Conservation (phyloP, 2,113 vertebrate genomes). For the Dolichallabes microphthalmus region DNA sequence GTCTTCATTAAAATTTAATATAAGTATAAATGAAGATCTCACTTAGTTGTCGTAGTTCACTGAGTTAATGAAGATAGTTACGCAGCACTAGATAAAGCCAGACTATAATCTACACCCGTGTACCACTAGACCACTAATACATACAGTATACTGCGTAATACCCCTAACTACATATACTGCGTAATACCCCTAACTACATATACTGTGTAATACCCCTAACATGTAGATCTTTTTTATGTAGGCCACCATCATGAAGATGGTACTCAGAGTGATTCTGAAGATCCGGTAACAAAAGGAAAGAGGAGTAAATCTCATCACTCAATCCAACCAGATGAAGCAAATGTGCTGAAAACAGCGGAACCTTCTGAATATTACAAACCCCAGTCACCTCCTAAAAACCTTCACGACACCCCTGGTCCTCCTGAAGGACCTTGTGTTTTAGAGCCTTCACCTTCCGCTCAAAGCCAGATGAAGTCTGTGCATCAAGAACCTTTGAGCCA, state of each 20-base stretch:
- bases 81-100: too few relatives aligned
- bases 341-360: constrained; percentile 42
- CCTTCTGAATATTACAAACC: constrained; percentile 51
- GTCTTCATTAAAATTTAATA: too few relatives aligned
- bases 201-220: too few relatives aligned
- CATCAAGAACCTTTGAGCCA: constrained; percentile 71
- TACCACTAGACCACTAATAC: too few relatives aligned
- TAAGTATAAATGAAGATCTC: too few relatives aligned
- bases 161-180: too few relatives aligned
- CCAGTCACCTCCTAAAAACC: constrained; percentile 46
- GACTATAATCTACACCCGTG: too few relatives aligned
- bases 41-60: too few relatives aligned
- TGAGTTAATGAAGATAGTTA: too few relatives aligned
- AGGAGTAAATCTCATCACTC: constrained; percentile 61
- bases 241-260: constrained; percentile 93
- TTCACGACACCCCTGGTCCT: constrained; percentile 43
- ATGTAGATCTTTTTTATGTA: constrained; percentile 50
- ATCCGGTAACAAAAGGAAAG: constrained; percentile 70
- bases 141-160: too few relatives aligned
- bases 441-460: constrained; percentile 64
- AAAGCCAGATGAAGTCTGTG: constrained; percentile 72
- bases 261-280: constrained; percentile 94
- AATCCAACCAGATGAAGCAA: constrained; percentile 45
- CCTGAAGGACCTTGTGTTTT: constrained; percentile 47
- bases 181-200: too few relatives aligned